Evolutionary conservation across 2,113 vertebrate genomes (phyloP).

Genomic region (Chionomys nivalis): DNA sequence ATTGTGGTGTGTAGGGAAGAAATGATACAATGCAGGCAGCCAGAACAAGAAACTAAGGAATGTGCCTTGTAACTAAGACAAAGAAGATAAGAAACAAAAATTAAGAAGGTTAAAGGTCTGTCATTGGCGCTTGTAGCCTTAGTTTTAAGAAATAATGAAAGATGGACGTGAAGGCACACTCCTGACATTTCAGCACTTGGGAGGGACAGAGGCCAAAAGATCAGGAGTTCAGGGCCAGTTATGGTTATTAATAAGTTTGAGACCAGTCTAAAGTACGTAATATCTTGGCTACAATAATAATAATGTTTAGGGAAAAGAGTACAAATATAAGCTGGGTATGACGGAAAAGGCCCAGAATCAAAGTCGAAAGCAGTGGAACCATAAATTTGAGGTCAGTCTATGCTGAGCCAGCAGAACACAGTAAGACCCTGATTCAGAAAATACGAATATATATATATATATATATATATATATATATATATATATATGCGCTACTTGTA

Average conservation of each 20-base stretch:
- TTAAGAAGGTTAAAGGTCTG: neutral
- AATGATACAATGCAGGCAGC: neutral
- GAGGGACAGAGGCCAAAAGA: neutral
- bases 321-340: neutral
- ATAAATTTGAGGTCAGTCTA: neutral
- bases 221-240: neutral
- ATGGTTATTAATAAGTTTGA: no score
- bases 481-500: neutral
- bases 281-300: no score
- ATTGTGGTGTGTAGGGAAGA: constrained; percentile 21
- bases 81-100: neutral
- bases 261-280: neutral
- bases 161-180: neutral
- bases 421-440: neutral
- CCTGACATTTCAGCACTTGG: neutral
- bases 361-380: neutral
- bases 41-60: constrained; percentile 17
- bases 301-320: neutral
- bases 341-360: neutral
- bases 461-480: neutral
- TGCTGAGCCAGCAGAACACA: neutral
- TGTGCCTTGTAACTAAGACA: constrained; percentile 28
- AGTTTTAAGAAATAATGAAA: constrained; percentile 37
- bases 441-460: neutral
- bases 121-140: constrained; percentile 18